Conservation (phyloP, 2,888 invertebrate species). For the Pseudococcus longispinus region DNA sequence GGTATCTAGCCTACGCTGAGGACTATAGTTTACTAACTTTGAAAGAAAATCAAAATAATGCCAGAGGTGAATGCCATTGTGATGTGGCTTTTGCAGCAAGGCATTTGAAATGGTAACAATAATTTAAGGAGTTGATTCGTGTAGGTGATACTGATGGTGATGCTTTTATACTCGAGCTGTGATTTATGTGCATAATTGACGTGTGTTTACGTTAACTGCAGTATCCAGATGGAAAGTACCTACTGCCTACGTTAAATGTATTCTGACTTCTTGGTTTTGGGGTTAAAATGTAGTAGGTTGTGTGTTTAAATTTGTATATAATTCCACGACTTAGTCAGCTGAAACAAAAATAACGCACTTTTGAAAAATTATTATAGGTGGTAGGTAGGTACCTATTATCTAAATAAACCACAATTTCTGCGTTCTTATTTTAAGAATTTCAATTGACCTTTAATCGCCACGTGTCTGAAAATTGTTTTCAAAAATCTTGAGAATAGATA, state of each 20-base stretch:
- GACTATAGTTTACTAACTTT: not conserved
- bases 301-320: not conserved
- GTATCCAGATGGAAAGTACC: not conserved
- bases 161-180: not conserved
- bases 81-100: not conserved
- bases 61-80: not conserved
- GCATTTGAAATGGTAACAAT: not conserved
- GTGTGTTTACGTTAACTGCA: not conserved
- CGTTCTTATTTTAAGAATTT: too few relatives aligned
- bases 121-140: not conserved
- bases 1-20: too few relatives aligned
- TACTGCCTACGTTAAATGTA: not conserved
- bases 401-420: too few relatives aligned
- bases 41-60: not conserved
- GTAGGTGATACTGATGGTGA: not conserved
- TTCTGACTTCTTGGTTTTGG: not conserved
- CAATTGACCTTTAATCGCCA: too few relatives aligned
- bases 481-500: too few relatives aligned
- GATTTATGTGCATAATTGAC: slow-evolving; percentile 6
- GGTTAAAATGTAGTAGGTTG: not conserved
- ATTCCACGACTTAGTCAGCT: too few relatives aligned
- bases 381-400: too few relatives aligned
- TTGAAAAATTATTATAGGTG: too few relatives aligned
- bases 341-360: too few relatives aligned
- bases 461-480: too few relatives aligned